phyloP scores from a whole-genome alignment of 1,140 invertebrate species.

The Metopolophium dirhodum region DNA sequence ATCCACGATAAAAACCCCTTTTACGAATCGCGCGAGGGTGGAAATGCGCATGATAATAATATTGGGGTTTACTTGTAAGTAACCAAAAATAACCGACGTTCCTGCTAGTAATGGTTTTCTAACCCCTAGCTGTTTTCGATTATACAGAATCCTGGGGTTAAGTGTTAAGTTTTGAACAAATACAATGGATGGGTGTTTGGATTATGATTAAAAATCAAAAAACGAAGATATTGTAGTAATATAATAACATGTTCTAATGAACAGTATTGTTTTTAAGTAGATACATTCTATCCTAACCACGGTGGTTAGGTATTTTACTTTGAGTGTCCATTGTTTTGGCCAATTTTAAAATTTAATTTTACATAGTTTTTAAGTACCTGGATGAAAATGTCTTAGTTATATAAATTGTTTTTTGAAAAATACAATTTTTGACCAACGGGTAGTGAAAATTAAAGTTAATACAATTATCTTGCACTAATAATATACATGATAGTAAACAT shows the following conservation, averaged over 20 bases:
- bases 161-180: slow-evolving; percentile 35
- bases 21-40: slow-evolving; percentile 1
- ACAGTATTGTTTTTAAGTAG: not conserved
- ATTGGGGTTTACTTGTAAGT: slow-evolving; percentile 30
- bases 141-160: not conserved
- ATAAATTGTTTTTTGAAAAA: not conserved
- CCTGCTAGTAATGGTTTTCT: slow-evolving; percentile 25
- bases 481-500: not conserved
- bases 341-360: not conserved
- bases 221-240: not conserved
- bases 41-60: slow-evolving; percentile 18
- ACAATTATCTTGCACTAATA: too few species aligned
- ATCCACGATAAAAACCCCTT: slow-evolving; percentile 43
- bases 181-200: slow-evolving; percentile 13
- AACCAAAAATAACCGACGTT: slow-evolving; percentile 8
- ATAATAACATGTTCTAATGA: not conserved
- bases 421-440: not conserved
- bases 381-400: too few species aligned
- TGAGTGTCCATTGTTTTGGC: not conserved
- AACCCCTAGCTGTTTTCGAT: slow-evolving; percentile 34
- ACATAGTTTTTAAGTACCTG: too few species aligned
- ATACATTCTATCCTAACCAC: not conserved
- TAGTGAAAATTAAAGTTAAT: not conserved
- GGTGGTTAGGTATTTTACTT: not conserved
- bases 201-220: not conserved